Evolutionary conservation across 2,797 vertebrate genomes (phyloP).

Genomic region (Poecilia velifera): DNA sequence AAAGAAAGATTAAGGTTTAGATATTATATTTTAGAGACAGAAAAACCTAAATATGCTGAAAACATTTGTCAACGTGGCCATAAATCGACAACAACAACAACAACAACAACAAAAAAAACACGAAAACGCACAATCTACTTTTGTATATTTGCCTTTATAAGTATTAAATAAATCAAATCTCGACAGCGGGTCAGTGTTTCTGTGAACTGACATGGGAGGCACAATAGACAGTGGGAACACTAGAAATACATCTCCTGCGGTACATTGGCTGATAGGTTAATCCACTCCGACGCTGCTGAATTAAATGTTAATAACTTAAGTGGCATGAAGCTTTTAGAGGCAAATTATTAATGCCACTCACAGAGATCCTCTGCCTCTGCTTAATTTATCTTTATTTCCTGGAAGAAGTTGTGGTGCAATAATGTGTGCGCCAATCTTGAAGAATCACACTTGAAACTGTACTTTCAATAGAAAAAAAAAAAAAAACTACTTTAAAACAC

Average conservation of each 20-base stretch:
- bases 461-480: conserved; percentile 1
- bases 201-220: conserved; percentile 32
- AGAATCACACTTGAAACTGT: conserved; percentile 17
- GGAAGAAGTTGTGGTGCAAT: conserved; percentile 32
- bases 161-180: conserved; percentile 11
- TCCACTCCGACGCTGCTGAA: conserved; percentile 68
- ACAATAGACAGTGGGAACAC: conserved; percentile 16
- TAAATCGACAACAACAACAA: conserved; percentile 19
- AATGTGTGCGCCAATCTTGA: conserved; percentile 37
- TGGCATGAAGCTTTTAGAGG: conserved; percentile 72
- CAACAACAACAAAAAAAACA: neutral
- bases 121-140: neutral
- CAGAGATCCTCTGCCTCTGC: conserved; percentile 45
- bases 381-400: conserved; percentile 58
- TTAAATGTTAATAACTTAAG: conserved; percentile 80
- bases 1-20: neutral
- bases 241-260: conserved; percentile 56
- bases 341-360: conserved; percentile 58
- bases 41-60: neutral
- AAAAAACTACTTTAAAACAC: conserved; percentile 1
- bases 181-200: conserved; percentile 18
- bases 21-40: neutral
- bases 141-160: conserved; percentile 6
- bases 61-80: neutral
- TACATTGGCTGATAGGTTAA: conserved; percentile 65